Evolutionary conservation across 2,888 invertebrate species (phyloP), one percentile per base, ranked within the genome.

Genomic region (Drosophila tanythrix): DNA sequence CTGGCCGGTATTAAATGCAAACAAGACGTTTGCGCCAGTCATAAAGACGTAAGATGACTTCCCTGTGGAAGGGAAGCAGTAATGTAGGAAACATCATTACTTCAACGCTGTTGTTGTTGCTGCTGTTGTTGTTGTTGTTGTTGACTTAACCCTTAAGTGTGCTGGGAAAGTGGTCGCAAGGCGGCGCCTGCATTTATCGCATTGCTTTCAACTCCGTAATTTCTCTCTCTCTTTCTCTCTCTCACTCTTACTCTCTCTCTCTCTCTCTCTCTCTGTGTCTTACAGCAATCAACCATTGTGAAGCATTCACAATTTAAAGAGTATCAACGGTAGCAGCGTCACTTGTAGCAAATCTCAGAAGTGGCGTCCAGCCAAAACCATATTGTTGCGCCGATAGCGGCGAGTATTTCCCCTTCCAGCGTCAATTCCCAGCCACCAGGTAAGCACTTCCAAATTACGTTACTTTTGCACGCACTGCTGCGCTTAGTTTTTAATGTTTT

Each of bases 361-460:
- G 93, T 93, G 93, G 93, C 93, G 92, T 93, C 93, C 91, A 91
- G 92, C 90, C 93, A 93, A 85, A 91, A 91, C 79, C 93, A 93
- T 81, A 92, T 93, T 83, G 92, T 92, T 80, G 94, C 94, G 92
- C 94, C 94, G 92, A 94, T 94, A 82, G 94, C 94, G 91, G 94
- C 94, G 91, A 94, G 94, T 84, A 94, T 94, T 83, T 94, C 94
- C 83, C 94, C 94, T 83, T 94, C 94, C 90, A 95, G 95, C 92
- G 94, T 93, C 86, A 93, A 91, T 82, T 93, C 93, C 82, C 93
- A 93, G 85, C 93, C 93, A 79, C 91, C 93, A 93, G 93, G 93
- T 93, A 85, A 92, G 92, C 73, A 56, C 29, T n/a, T 35, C 3
- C 7, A 27, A 15, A 11, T 31, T 13, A 21, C n/a, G 7, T 27